These are phyloP conservation scores for Haliclystus octoradiatus DNA, from an alignment of 30 jellyfish, hydroid and myxozoan genomes.

Conservation along the genomic window DNA sequence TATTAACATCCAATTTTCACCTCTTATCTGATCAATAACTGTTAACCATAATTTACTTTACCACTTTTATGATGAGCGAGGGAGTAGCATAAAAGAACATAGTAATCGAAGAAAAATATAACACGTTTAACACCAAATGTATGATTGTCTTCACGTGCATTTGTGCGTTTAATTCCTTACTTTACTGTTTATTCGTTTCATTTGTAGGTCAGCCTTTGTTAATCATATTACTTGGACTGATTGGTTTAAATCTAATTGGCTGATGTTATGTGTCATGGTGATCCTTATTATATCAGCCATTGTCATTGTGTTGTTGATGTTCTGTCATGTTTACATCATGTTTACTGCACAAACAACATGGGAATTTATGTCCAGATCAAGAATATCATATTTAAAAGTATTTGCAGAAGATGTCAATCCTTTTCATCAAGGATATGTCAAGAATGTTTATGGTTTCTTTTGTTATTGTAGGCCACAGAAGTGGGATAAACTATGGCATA, in stretches of 20 bases:
- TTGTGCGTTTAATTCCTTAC: too few species aligned
- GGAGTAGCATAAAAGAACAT: too few species aligned
- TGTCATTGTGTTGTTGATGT: conserved; percentile 53
- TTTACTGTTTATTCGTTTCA: too few species aligned
- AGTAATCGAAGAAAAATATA: too few species aligned
- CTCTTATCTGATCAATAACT: too few species aligned
- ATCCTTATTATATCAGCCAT: conserved; percentile 31
- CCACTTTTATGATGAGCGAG: too few species aligned
- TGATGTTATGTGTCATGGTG: conserved; percentile 35
- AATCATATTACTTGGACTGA: conserved; percentile 40
- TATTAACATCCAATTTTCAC: too few species aligned
- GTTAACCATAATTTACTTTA: too few species aligned
- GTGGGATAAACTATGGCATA: conserved; percentile 64
- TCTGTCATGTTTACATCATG: conserved; percentile 97
- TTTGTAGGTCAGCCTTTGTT: conserved; percentile 43
- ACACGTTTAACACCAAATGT: too few species aligned
- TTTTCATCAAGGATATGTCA: conserved; percentile 77
- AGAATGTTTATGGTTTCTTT: conserved; percentile 56
- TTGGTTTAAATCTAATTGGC: conserved; percentile 83
- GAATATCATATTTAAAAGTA: conserved; percentile 82
- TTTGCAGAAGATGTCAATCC: conserved; percentile 95
- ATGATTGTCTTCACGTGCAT: too few species aligned
- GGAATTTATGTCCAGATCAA: conserved; percentile 98
- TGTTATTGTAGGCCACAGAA: conserved; percentile 76
- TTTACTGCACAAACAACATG: conserved; percentile 98